A percentile compares a stretch with the other conserved stretches of the same genome.
Evolutionary conservation across 2,797 vertebrate genomes (phyloP).

Genomic region (Ptychadena robeensis): DNA sequence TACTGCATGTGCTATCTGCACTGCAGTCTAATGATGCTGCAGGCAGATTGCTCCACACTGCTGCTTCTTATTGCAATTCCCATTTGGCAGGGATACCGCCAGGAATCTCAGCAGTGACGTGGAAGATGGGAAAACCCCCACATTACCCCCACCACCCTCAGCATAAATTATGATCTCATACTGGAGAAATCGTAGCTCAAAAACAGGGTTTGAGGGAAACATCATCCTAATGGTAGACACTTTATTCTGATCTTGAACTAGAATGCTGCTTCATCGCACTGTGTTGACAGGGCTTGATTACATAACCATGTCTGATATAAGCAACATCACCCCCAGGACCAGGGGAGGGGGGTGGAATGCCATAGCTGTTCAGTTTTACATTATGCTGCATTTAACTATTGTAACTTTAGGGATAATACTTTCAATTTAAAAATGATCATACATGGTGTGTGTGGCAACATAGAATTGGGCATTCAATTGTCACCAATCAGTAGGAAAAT

Average conservation of each 20-base stretch:
- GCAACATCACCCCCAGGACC: constrained; percentile 6
- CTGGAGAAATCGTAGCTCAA: constrained; percentile 28
- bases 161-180: constrained; percentile 38
- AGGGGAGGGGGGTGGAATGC: not conserved
- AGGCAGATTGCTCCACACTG: constrained; percentile 39
- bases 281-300: constrained; percentile 39
- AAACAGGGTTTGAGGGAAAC: constrained; percentile 37
- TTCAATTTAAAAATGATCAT: not conserved
- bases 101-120: constrained; percentile 50
- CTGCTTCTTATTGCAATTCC: constrained; percentile 49
- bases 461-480: no score
- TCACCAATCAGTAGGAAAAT: no score
- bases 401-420: not conserved
- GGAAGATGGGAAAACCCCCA: constrained; percentile 45
- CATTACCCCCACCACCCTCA: constrained; percentile 22
- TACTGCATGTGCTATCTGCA: constrained; percentile 52
- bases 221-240: constrained; percentile 38
- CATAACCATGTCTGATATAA: constrained; percentile 44
- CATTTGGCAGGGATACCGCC: constrained; percentile 32
- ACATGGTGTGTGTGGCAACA: no score
- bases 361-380: not conserved
- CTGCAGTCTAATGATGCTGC: constrained; percentile 51
- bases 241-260: constrained; percentile 37
- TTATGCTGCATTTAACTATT: not conserved
- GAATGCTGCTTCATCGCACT: constrained; percentile 37